Evolutionary conservation across 1,140 invertebrate species (phyloP).

Genomic region (Nephila pilipes): DNA sequence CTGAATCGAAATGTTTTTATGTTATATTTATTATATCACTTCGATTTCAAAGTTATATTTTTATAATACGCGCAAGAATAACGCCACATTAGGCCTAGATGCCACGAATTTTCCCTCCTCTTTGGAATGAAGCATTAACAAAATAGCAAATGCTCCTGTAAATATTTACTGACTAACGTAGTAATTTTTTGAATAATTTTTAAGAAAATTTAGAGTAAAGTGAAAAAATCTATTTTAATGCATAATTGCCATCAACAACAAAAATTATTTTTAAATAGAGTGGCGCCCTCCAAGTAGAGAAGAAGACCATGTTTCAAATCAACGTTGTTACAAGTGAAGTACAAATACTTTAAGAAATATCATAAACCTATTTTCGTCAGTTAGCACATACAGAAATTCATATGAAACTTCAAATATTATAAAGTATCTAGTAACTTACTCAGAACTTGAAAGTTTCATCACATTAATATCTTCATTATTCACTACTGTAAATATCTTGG

Average conservation of each 20-base stretch:
- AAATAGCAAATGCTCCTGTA: background rate
- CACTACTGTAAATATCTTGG: constrained; percentile 50
- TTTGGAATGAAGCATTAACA: background rate
- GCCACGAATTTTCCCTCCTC: background rate
- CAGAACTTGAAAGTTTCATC: constrained; percentile 52
- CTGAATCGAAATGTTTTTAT: constrained; percentile 36
- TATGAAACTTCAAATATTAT: constrained; percentile 59
- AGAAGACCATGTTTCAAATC: constrained; percentile 71
- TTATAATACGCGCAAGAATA: constrained; percentile 31
- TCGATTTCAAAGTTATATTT: constrained; percentile 27
- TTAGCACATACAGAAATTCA: constrained; percentile 40
- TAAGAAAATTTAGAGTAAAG: background rate
- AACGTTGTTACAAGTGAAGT: constrained; percentile 44
- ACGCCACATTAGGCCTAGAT: constrained; percentile 59
- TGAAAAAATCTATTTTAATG: constrained; percentile 53
- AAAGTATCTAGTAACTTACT: constrained; percentile 62
- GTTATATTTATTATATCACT: background rate
- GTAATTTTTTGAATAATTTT: constrained; percentile 20
- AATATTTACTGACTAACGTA: background rate
- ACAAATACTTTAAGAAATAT: constrained; percentile 54
- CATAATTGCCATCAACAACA: constrained; percentile 70
- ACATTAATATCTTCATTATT: constrained; percentile 60
- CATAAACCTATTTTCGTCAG: constrained; percentile 31
- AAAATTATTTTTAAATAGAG: constrained; percentile 75
- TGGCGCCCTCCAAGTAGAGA: constrained; percentile 72